Evolutionary conservation across 2,113 vertebrate genomes (phyloP).

Genomic region (Hypanus sabinus): DNA sequence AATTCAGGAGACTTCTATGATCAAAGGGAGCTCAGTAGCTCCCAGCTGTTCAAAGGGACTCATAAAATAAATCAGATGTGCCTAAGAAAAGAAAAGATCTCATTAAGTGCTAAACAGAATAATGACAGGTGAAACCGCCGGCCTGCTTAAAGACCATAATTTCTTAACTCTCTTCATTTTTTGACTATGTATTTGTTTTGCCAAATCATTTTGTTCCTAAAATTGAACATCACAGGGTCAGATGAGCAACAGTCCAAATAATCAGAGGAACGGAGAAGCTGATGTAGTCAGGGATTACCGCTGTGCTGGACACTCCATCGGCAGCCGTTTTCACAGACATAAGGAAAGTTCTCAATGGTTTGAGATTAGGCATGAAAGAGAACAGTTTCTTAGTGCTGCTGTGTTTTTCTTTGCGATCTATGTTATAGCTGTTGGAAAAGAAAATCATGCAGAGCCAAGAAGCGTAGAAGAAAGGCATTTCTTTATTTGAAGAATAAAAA

Average conservation of each 20-base stretch:
- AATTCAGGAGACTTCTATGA: conserved; percentile 87
- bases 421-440: not conserved
- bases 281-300: not conserved
- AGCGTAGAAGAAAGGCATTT: not conserved
- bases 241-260: conserved; percentile 9
- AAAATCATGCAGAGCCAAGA: not conserved
- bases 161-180: conserved; percentile 38
- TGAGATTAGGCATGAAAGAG: conserved; percentile 11
- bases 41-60: conserved; percentile 95
- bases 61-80: conserved; percentile 87
- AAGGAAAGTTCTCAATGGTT: conserved; percentile 22
- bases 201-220: conserved; percentile 50
- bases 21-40: conserved; percentile 80
- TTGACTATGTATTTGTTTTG: conserved; percentile 57
- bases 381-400: conserved; percentile 1
- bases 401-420: not conserved
- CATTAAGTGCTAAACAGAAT: conserved; percentile 85
- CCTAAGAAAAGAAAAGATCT: conserved; percentile 86
- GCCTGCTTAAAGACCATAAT: conserved; percentile 59
- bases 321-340: not conserved
- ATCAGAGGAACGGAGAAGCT: not conserved
- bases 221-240: conserved; percentile 62
- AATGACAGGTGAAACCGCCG: conserved; percentile 76
- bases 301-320: not conserved
- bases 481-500: conserved; percentile 25